Percentiles rank a stretch among this genome's conserved stretches.
phyloP scores from a whole-genome alignment of 2,797 vertebrate species.

The Hyperoplus immaculatus region DNA sequence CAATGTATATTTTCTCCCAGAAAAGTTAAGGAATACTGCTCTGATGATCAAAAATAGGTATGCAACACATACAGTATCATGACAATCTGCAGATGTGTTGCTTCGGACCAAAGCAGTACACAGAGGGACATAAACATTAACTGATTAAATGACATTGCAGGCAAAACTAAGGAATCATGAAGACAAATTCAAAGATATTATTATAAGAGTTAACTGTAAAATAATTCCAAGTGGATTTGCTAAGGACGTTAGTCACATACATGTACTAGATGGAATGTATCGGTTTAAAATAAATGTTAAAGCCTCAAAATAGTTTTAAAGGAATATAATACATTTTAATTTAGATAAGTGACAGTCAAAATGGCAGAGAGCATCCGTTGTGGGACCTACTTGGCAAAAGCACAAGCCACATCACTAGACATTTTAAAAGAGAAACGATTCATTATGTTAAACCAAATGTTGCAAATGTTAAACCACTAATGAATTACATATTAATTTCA shows the following conservation, averaged over 20 bases:
- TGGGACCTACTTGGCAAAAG: neutral
- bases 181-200: neutral
- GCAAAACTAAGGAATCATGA: neutral
- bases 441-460: too few relatives aligned
- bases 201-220: neutral
- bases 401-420: slow-evolving; percentile 1
- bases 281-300: neutral
- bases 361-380: slow-evolving; percentile 17
- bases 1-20: neutral
- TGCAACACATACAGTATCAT: neutral
- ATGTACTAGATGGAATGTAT: neutral
- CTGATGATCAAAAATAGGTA: neutral
- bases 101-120: neutral
- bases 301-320: neutral
- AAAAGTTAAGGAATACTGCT: neutral
- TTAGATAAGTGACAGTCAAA: slow-evolving; percentile 7
- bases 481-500: slow-evolving; percentile 15
- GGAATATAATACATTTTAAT: too few relatives aligned
- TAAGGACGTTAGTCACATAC: neutral
- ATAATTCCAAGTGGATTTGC: neutral
- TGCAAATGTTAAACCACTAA: slow-evolving; percentile 6
- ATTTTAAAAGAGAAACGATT: slow-evolving; percentile 20
- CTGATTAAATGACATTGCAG: neutral
- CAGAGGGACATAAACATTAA: neutral
- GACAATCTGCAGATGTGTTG: too few relatives aligned